Percentiles rank a stretch among this genome's conserved stretches.
Evolutionary conservation across 1,140 invertebrate genomes (phyloP).

Genomic region (Cydia amplana): DNA sequence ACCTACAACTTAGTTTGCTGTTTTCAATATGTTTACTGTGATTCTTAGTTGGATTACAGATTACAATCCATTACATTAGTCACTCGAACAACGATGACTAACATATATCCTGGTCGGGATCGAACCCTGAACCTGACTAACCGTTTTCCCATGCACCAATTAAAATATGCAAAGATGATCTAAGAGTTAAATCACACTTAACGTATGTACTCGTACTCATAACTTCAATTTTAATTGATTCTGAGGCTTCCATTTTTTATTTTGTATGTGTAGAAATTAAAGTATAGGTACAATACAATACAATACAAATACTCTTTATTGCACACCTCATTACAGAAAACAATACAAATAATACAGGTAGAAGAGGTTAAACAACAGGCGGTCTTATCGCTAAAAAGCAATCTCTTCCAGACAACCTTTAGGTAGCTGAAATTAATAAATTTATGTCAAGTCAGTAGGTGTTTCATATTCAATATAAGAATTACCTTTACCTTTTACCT

Average conservation of each 20-base stretch:
- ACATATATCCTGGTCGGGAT: constrained; percentile 43
- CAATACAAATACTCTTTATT: too few species aligned
- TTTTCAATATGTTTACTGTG: background rate
- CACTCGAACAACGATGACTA: constrained; percentile 44
- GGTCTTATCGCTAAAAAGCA: too few species aligned
- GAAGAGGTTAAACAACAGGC: too few species aligned
- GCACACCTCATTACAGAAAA: too few species aligned
- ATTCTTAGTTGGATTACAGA: constrained; percentile 5
- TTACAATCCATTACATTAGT: constrained; percentile 33
- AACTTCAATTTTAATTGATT: constrained; percentile 16
- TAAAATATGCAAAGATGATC: constrained; percentile 49
- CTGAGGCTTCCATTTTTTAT: background rate
- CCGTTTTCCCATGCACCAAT: constrained; percentile 44
- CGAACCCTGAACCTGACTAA: constrained; percentile 46
- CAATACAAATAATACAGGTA: too few species aligned
- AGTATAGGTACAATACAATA: too few species aligned
- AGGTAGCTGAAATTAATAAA: too few species aligned
- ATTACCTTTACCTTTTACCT: too few species aligned
- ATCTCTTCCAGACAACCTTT: too few species aligned
- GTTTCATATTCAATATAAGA: too few species aligned
- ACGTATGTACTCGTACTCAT: background rate
- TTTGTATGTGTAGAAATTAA: background rate
- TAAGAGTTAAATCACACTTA: constrained; percentile 39
- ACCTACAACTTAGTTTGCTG: background rate
- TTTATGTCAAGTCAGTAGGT: too few species aligned